phyloP scores from a whole-genome alignment of 2,797 vertebrate genomes.

The Falco cherrug region DNA sequence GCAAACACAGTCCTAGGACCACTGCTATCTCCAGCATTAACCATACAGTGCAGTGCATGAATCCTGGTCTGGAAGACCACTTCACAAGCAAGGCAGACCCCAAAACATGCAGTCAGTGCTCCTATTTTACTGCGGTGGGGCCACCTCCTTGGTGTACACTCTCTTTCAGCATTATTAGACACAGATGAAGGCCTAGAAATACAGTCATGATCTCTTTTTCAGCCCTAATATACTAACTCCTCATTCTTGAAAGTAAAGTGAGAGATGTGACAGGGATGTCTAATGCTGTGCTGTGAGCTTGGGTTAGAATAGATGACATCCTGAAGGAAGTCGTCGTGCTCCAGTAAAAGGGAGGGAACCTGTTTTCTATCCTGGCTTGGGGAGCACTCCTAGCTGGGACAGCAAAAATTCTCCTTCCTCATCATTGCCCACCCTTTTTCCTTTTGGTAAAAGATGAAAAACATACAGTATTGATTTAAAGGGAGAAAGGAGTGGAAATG shows the following conservation, averaged over 20 bases:
- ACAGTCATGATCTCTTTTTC: background rate
- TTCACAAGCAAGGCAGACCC: background rate
- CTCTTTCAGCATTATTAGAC: background rate
- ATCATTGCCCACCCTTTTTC: background rate
- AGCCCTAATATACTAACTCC: background rate
- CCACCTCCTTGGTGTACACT: background rate
- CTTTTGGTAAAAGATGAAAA: background rate
- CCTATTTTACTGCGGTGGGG: background rate
- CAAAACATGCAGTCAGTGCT: background rate
- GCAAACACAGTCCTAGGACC: constrained; percentile 2
- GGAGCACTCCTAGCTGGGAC: background rate
- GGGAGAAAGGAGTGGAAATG: background rate
- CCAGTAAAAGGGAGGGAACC: background rate
- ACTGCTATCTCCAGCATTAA: constrained; percentile 2
- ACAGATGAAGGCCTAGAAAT: background rate
- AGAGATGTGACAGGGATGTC: background rate
- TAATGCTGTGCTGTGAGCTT: background rate
- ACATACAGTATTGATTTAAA: background rate
- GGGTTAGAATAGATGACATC: background rate
- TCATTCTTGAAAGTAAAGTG: background rate
- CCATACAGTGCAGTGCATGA: background rate
- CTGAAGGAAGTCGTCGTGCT: background rate
- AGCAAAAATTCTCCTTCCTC: background rate
- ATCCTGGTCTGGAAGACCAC: background rate
- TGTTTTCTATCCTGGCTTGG: background rate